Evolutionary conservation across 2,113 vertebrate species (phyloP), one percentile per base, ranked within the genome.

Genomic region (Sinocyclocheilus maitianheensis): DNA sequence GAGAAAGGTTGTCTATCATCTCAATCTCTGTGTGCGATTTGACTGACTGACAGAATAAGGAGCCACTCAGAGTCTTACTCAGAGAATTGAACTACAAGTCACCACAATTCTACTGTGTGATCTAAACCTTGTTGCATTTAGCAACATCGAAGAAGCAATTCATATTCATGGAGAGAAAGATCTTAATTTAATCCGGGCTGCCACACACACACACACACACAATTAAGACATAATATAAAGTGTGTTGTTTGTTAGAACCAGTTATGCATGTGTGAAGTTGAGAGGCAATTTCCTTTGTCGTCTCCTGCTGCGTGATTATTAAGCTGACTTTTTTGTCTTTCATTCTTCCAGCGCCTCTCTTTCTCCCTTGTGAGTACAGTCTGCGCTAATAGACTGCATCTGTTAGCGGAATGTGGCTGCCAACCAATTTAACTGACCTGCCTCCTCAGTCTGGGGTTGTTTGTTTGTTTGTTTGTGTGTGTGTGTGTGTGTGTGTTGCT

Each of bases 341-440:
- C 22, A 58, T 65, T 83, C 34, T 83, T n/a, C 43, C 30, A 37
- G 62, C 20, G 20, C 37, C 58, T 48, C 72, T 65, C 81, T n/a
- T 16, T 63, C 77, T 77, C 77, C 20, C 79, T 20, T 26, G 79
- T 81, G 79, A 81, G 67, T 81, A 67, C 79, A 67, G 79, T 65
- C n/a, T 67, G 43, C 16, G 8, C 62, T 81, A 81, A 81, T 81
- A 81, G 79, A 81, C 79, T 67, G 62, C 79, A 81, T 81, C 62
- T 67, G 79, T 67, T 67, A 81, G 63, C 40, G 5, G 79, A 81
- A 30, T 81, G 79, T 81, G 37, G 37, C 79, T 81, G 79, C 79
- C 79, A 81, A 81, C 60, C 62, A 81, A 81, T 81, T 81, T 81
- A 67, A 65, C 79, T 51, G 79, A 81, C 79, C 79, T 81, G 79